Conservation (phyloP, 2,888 invertebrate genomes). For the Platynereis dumerilii region DNA sequence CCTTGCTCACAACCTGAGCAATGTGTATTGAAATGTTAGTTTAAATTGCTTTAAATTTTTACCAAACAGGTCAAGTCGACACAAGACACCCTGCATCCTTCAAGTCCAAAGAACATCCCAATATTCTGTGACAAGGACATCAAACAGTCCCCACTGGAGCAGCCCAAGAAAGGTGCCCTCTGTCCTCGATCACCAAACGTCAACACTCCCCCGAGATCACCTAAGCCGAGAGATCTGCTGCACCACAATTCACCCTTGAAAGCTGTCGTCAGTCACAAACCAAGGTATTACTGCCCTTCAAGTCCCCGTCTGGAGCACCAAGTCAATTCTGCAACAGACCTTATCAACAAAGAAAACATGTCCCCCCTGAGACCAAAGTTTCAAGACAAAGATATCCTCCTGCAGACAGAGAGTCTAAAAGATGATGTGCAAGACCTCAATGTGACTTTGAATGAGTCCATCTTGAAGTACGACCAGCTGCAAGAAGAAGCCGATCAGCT, state of each 20-base stretch:
- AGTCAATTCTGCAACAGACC: not conserved
- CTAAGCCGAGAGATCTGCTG: not conserved
- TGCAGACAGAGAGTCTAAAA: too few relatives aligned
- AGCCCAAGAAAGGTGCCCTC: not conserved
- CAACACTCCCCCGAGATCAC: not conserved
- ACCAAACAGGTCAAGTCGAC: too few relatives aligned
- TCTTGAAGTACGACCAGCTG: not conserved
- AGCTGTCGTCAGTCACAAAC: not conserved
- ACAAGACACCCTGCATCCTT: too few relatives aligned
- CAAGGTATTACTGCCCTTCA: not conserved
- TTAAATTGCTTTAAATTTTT: too few relatives aligned
- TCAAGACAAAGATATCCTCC: not conserved
- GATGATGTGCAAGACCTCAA: not conserved
- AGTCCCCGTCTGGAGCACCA: conserved; percentile 3
- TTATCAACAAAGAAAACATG: conserved; percentile 8
- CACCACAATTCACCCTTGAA: conserved; percentile 2
- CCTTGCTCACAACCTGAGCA: too few relatives aligned
- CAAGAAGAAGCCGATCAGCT: not conserved
- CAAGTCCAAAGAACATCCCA: too few relatives aligned
- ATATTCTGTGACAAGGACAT: too few relatives aligned
- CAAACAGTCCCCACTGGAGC: too few relatives aligned
- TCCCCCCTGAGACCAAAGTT: not conserved
- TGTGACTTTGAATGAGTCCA: conserved; percentile 1
- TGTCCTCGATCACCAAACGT: not conserved
- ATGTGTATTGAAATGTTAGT: too few relatives aligned